Percentiles rank a stretch among this genome's conserved stretches.
Conservation (phyloP, 1,140 invertebrate genomes). For the Leptinotarsa lineolata region DNA sequence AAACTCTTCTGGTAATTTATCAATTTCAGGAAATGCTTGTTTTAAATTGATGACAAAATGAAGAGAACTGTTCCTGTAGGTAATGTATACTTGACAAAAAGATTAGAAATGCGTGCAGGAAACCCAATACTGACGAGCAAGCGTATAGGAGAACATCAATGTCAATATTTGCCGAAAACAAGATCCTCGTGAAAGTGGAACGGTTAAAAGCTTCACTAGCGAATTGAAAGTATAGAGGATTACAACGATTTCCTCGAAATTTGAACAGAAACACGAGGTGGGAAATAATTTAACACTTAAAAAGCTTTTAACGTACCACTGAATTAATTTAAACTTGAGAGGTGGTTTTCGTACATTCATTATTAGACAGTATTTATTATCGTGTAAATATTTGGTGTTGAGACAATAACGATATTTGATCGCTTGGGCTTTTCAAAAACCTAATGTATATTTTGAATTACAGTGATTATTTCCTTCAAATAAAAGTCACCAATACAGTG, state of each 20-base stretch:
- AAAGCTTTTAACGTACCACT: conserved; percentile 20
- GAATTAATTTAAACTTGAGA: conserved; percentile 25
- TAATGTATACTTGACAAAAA: conserved; percentile 13
- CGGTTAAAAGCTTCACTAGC: conserved; percentile 23
- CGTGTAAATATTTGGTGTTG: too few species aligned
- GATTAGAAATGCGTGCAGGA: conserved; percentile 5
- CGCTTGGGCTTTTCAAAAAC: too few species aligned
- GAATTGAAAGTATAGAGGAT: conserved; percentile 19
- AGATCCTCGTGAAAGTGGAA: conserved; percentile 19
- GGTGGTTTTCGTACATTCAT: conserved; percentile 6
- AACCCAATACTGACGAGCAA: conserved; percentile 4
- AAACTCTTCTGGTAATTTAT: too few species aligned
- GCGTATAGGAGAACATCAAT: conserved; percentile 13
- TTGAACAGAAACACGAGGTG: conserved; percentile 23
- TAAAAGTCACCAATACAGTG: too few species aligned
- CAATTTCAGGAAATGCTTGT: too few species aligned
- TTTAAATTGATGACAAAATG: background rate
- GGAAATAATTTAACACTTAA: conserved; percentile 21
- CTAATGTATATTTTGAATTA: too few species aligned
- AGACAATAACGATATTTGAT: too few species aligned
- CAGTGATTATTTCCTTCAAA: too few species aligned
- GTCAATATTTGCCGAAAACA: conserved; percentile 25
- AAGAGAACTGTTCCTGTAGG: background rate
- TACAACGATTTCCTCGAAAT: conserved; percentile 15
- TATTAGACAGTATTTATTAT: background rate